Conservation (phyloP, 2,888 invertebrate species). For the Globia sparganii region DNA sequence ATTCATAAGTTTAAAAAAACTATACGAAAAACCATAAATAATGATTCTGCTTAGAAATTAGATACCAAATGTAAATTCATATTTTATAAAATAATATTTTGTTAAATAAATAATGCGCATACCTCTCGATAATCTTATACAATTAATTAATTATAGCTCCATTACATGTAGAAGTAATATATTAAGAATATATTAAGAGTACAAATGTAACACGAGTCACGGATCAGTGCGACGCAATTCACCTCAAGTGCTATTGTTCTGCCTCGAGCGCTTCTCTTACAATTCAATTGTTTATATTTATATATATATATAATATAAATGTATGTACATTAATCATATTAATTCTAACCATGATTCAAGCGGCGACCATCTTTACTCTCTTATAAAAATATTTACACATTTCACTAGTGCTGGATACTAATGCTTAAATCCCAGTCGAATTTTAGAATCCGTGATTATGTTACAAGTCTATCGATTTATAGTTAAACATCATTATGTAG, state of each 20-base stretch:
- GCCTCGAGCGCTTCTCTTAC: slow-evolving; percentile 66
- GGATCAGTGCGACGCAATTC: slow-evolving; percentile 71
- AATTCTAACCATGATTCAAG: slow-evolving; percentile 76
- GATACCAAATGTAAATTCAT: slow-evolving; percentile 63
- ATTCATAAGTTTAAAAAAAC: slow-evolving; percentile 50
- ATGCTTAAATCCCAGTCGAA: slow-evolving; percentile 80
- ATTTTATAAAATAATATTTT: slow-evolving; percentile 60
- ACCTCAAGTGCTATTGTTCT: slow-evolving; percentile 74
- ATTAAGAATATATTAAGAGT: slow-evolving; percentile 61
- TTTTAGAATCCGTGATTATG: slow-evolving; percentile 81
- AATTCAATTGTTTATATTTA: slow-evolving; percentile 69
- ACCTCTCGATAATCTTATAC: slow-evolving; percentile 36
- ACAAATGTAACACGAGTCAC: slow-evolving; percentile 71
- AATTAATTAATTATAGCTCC: slow-evolving; percentile 41
- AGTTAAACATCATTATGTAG: slow-evolving; percentile 60
- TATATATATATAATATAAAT: slow-evolving; percentile 72
- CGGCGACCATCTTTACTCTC: slow-evolving; percentile 70
- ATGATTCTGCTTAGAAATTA: slow-evolving; percentile 62
- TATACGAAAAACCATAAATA: slow-evolving; percentile 57
- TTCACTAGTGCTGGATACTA: slow-evolving; percentile 76
- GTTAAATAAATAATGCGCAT: slow-evolving; percentile 58
- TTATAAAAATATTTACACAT: slow-evolving; percentile 83
- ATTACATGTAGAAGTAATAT: slow-evolving; percentile 28
- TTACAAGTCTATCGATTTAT: slow-evolving; percentile 77
- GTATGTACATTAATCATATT: slow-evolving; percentile 77